These are phyloP conservation scores for Hemicentrotus pulcherrimus DNA, from an alignment of 35 echinoderm and acorn worm genomes.

Conservation along the genomic window DNA sequence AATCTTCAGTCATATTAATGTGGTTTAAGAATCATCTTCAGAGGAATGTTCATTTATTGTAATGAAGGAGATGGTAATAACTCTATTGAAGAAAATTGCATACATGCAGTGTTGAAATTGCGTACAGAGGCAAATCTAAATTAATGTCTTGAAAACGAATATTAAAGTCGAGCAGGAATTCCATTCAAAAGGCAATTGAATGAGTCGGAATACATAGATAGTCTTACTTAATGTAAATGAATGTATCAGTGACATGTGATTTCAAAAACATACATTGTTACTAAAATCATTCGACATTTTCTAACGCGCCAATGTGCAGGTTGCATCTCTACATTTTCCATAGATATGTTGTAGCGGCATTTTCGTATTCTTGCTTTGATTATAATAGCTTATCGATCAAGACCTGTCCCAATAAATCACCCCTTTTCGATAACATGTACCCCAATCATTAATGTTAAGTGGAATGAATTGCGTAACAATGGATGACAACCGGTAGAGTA, in stretches of 20 bases:
- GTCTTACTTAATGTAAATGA: no score
- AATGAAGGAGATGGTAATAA: neutral
- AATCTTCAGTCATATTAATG: neutral
- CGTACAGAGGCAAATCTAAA: no score
- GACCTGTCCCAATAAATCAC: neutral
- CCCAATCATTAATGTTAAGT: neutral
- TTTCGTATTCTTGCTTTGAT: neutral
- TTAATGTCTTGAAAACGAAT: no score
- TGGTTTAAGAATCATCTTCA: neutral
- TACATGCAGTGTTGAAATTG: no score
- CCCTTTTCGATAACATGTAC: neutral
- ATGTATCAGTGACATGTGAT: no score
- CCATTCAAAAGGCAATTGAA: no score
- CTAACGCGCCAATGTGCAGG: no score
- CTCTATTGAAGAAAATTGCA: no score
- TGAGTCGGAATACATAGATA: no score
- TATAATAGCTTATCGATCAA: neutral
- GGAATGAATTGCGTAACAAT: neutral
- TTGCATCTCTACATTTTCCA: neutral
- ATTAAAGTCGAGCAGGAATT: no score
- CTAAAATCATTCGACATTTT: no score
- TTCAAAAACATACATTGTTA: no score
- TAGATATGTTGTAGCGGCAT: neutral
- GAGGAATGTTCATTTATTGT: neutral
- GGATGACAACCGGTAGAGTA: neutral